phyloP scores from a whole-genome alignment of 2,888 invertebrate genomes.

The Clusia tigrina region DNA sequence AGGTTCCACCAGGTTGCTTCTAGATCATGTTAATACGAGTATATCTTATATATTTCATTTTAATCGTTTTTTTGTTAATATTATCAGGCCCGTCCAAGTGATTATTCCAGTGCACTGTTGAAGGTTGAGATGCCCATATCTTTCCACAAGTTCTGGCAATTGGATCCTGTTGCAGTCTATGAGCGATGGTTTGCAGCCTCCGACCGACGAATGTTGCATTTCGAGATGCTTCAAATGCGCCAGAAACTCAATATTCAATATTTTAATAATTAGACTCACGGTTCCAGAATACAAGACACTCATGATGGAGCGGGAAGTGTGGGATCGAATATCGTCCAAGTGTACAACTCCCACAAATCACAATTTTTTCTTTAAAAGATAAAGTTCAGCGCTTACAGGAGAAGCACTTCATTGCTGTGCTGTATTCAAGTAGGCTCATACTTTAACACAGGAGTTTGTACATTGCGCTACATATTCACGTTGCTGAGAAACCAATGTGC shows the following conservation, averaged over 20 bases:
- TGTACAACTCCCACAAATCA: too few species aligned
- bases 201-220: slow-evolving; percentile 57
- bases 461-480: too few species aligned
- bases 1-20: slow-evolving; percentile 83
- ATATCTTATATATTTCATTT: not conserved
- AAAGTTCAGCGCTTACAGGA: too few species aligned
- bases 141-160: slow-evolving; percentile 91
- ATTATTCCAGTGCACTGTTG: slow-evolving; percentile 74
- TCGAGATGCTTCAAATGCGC: not conserved
- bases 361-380: too few species aligned
- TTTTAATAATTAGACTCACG: not conserved
- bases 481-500: too few species aligned
- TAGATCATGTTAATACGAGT: too few species aligned
- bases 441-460: too few species aligned
- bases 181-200: slow-evolving; percentile 76
- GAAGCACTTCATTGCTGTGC: too few species aligned
- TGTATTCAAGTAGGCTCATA: too few species aligned
- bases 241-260: not conserved
- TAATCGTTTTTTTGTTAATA: slow-evolving; percentile 10
- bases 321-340: too few species aligned
- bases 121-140: slow-evolving; percentile 76
- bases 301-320: too few species aligned
- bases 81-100: slow-evolving; percentile 80
- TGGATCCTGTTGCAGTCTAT: slow-evolving; percentile 80
- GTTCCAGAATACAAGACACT: not conserved